These are phyloP conservation scores for Hemicentrotus pulcherrimus DNA, from an alignment of 35 echinoderm and acorn worm species.

Conservation along the genomic window DNA sequence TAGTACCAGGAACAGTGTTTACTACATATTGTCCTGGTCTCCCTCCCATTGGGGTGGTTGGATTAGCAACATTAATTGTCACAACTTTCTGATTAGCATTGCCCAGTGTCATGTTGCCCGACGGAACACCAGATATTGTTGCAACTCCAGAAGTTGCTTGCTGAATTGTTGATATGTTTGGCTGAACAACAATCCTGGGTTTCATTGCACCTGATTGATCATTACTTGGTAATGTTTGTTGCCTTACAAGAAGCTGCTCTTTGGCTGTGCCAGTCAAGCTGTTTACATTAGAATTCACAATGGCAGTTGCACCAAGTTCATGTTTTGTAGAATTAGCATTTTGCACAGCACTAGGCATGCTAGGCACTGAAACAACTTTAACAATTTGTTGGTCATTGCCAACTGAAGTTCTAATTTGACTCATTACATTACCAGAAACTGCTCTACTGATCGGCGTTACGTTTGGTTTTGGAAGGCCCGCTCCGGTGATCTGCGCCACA, in stretches of 20 bases:
- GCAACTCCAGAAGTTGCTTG: slow-evolving; percentile 36
- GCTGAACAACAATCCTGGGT: slow-evolving; percentile 46
- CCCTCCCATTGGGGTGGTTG: slow-evolving; percentile 62
- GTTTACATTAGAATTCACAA: slow-evolving; percentile 25
- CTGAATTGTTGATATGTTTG: slow-evolving; percentile 46
- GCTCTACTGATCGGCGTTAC: neutral
- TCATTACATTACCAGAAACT: slow-evolving; percentile 22
- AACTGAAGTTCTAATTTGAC: slow-evolving; percentile 44
- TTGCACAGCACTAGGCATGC: slow-evolving; percentile 51
- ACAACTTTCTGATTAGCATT: slow-evolving; percentile 69
- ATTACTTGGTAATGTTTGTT: slow-evolving; percentile 30
- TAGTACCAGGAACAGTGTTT: slow-evolving; percentile 45
- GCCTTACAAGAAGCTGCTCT: slow-evolving; percentile 38
- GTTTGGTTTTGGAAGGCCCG: slow-evolving; percentile 10
- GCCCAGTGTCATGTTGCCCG: slow-evolving; percentile 19
- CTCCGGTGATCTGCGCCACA: slow-evolving; percentile 23
- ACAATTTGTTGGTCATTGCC: slow-evolving; percentile 55
- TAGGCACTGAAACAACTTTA: slow-evolving; percentile 41
- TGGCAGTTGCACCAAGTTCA: neutral
- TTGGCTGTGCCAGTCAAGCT: slow-evolving; percentile 23
- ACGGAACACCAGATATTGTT: neutral
- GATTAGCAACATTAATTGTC: slow-evolving; percentile 72
- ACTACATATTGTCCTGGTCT: slow-evolving; percentile 54
- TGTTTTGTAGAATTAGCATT: slow-evolving; percentile 38
- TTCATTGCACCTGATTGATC: slow-evolving; percentile 54